Evolutionary conservation across 2,797 vertebrate genomes (phyloP).

Genomic region (Clarias platycephalus): DNA sequence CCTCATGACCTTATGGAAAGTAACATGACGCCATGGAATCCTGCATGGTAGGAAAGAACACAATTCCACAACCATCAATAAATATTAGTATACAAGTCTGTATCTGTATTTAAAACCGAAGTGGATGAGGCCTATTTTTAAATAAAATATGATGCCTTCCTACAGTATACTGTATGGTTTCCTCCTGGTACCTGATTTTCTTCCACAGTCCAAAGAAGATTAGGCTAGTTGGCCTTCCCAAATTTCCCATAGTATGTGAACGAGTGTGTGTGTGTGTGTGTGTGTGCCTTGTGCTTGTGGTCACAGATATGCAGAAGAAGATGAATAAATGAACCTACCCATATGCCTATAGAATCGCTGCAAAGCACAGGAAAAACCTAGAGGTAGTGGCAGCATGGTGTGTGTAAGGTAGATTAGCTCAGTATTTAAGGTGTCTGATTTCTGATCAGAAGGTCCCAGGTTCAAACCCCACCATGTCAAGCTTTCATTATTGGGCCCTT

Average conservation of each 20-base stretch:
- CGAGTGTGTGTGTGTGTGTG: no score
- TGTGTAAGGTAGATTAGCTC: not conserved
- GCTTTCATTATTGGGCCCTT: no score
- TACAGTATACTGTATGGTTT: not conserved
- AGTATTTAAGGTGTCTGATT: no score
- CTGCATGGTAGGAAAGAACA: not conserved
- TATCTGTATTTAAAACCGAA: not conserved
- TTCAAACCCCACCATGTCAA: no score
- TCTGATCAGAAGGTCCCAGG: no score
- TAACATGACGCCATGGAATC: not conserved
- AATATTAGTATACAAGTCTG: not conserved
- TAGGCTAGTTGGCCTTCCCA: no score
- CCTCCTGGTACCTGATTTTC: no score
- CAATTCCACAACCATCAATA: not conserved
- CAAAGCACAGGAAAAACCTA: not conserved
- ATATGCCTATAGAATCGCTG: not conserved
- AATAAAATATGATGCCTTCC: not conserved
- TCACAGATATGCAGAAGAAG: no score
- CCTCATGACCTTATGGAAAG: not conserved
- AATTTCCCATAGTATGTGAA: no score
- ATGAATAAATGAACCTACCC: not conserved
- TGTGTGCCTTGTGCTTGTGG: no score
- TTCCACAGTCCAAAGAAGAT: no score
- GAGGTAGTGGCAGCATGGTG: not conserved
- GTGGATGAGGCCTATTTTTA: not conserved